These are phyloP conservation scores for Caenorhabditis uteleia DNA, from an alignment of 2,888 invertebrate genomes.

Conservation along the genomic window DNA sequence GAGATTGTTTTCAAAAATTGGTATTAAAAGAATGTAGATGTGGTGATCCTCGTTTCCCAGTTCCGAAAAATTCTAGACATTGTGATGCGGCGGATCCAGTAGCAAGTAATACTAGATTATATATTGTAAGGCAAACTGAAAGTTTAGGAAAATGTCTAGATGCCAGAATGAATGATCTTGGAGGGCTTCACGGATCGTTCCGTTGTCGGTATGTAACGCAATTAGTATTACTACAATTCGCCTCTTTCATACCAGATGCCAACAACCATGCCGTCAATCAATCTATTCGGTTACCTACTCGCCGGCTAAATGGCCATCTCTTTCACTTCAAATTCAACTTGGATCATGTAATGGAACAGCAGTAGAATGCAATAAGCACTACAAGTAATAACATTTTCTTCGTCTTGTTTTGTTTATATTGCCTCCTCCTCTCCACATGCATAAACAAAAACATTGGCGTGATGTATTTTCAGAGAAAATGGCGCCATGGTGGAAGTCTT, in stretches of 20 bases:
- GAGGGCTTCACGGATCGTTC: conserved; percentile 58
- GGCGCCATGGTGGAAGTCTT: conserved; percentile 69
- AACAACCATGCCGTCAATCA: conserved; percentile 65
- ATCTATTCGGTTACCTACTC: conserved; percentile 65
- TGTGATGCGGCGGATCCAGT: conserved; percentile 60
- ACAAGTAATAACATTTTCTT: conserved; percentile 52
- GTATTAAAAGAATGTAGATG: conserved; percentile 64
- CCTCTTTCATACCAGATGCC: too few species aligned
- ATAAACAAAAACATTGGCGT: conserved; percentile 3
- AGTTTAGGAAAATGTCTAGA: conserved; percentile 62
- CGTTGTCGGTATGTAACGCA: conserved; percentile 43
- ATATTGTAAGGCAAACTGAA: neutral
- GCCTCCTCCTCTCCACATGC: neutral
- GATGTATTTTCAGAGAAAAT: conserved; percentile 56
- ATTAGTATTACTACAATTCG: neutral
- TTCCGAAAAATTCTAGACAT: conserved; percentile 50
- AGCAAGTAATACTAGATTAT: conserved; percentile 35
- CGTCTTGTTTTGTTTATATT: neutral
- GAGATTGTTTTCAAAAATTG: conserved; percentile 66
- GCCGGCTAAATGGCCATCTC: conserved; percentile 66
- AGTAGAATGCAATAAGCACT: conserved; percentile 64
- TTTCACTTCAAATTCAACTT: conserved; percentile 62
- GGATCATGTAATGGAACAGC: conserved; percentile 65
- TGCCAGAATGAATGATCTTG: conserved; percentile 54
- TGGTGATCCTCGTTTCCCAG: conserved; percentile 68